Conservation (phyloP, 2,113 vertebrate genomes). For the Paratilapia polleni region DNA sequence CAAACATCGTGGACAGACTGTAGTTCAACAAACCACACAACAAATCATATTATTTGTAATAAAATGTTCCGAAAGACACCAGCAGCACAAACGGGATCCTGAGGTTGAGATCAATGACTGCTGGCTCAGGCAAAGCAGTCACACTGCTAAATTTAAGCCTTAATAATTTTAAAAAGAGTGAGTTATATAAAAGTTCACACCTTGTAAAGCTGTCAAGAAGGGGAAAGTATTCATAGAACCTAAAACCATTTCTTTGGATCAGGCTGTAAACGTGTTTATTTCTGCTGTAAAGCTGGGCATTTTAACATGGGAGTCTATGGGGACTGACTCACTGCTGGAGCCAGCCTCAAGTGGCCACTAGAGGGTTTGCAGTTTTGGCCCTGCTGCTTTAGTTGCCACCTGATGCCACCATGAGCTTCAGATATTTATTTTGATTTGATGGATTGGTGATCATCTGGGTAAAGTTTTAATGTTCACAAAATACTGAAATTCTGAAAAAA, state of each 20-base stretch:
- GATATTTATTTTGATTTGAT: no score
- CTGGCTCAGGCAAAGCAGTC: background rate
- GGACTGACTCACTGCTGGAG: fast-evolving
- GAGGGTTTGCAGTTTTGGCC: background rate
- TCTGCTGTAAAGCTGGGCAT: fast-evolving
- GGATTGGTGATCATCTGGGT: background rate
- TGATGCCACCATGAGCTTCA: no score
- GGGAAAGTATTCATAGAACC: background rate
- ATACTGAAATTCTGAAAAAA: no score
- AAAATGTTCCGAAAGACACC: background rate
- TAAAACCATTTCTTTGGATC: background rate
- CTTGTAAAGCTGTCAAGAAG: no score
- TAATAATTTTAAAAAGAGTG: background rate
- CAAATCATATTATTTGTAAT: background rate
- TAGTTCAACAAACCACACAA: background rate
- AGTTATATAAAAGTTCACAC: no score
- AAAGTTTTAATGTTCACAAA: no score
- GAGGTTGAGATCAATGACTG: background rate
- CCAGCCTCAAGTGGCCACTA: background rate
- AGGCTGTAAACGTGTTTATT: background rate
- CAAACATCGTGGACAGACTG: background rate
- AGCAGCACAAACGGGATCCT: no score
- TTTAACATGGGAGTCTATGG: fast-evolving
- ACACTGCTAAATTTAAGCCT: background rate
- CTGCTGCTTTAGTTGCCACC: no score